These are phyloP conservation scores for Cartodere bifasciata DNA, from an alignment of 2,888 invertebrate genomes.

Conservation along the genomic window DNA sequence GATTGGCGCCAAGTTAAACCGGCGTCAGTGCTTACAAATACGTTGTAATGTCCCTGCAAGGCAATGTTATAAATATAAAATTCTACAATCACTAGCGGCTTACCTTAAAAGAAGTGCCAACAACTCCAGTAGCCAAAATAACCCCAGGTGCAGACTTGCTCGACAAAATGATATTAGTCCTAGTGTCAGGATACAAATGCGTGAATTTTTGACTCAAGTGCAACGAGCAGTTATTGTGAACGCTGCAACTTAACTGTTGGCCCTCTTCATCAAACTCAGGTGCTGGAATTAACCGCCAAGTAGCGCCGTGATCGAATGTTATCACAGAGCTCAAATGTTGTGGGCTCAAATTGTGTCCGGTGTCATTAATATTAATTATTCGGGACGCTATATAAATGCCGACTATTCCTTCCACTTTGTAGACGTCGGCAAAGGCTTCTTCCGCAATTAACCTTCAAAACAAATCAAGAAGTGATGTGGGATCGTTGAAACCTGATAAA, in stretches of 20 bases:
- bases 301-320: constrained; percentile 76
- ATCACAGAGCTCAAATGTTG: constrained; percentile 70
- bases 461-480: constrained; percentile 6
- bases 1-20: constrained; percentile 67
- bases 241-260: constrained; percentile 50
- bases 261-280: constrained; percentile 59
- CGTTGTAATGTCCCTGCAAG: constrained; percentile 54
- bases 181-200: constrained; percentile 66
- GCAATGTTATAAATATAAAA: constrained; percentile 3
- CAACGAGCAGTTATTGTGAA: constrained; percentile 60
- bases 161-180: constrained; percentile 70
- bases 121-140: constrained; percentile 74
- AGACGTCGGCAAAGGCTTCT: constrained; percentile 75
- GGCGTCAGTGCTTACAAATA: constrained; percentile 71
- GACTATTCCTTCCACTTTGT: constrained; percentile 73
- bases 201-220: constrained; percentile 81
- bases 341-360: constrained; percentile 47
- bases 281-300: constrained; percentile 65
- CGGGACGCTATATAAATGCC: constrained; percentile 86
- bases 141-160: constrained; percentile 81
- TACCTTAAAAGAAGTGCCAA: constrained; percentile 58
- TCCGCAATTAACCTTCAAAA: constrained; percentile 56
- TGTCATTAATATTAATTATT: constrained; percentile 45
- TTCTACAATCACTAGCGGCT: constrained; percentile 1
- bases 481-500: constrained; percentile 13